Evolutionary conservation across 2,888 invertebrate genomes (phyloP).

Genomic region (Athripsodes cinereus): DNA sequence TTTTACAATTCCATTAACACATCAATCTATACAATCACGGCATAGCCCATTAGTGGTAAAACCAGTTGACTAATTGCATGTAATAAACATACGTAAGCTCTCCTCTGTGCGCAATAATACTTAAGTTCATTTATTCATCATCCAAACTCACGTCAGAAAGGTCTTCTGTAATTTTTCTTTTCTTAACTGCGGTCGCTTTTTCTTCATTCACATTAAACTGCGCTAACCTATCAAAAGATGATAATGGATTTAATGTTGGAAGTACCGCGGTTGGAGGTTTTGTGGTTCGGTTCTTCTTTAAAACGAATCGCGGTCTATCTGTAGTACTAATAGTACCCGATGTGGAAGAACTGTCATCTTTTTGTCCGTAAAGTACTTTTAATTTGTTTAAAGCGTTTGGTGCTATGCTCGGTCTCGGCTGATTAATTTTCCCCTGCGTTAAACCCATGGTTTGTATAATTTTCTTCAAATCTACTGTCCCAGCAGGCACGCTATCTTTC

Average conservation of each 20-base stretch:
- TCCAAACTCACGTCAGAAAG: constrained; percentile 53
- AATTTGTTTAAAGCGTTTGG: constrained; percentile 35
- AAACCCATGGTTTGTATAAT: constrained; percentile 9
- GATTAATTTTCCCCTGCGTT: constrained; percentile 41
- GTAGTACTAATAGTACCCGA: not conserved
- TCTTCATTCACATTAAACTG: constrained; percentile 22
- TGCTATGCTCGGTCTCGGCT: constrained; percentile 42
- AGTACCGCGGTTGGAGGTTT: not conserved
- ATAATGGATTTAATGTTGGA: not conserved
- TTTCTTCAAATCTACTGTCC: constrained; percentile 27
- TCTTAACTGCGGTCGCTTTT: constrained; percentile 33
- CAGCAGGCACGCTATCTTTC: constrained; percentile 1
- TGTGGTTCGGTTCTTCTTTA: constrained; percentile 4
- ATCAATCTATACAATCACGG: not conserved
- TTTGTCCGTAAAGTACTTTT: constrained; percentile 34
- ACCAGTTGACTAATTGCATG: not conserved
- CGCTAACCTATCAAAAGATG: constrained; percentile 17
- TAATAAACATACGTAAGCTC: too few relatives aligned
- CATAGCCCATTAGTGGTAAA: too few relatives aligned
- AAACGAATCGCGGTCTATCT: constrained; percentile 13
- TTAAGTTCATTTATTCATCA: constrained; percentile 29
- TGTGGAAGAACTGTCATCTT: not conserved
- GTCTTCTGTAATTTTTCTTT: constrained; percentile 52
- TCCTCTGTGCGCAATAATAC: not conserved
- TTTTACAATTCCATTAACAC: not conserved